These are phyloP conservation scores for Atta cephalotes DNA, from an alignment of 1,140 invertebrate genomes.

Conservation along the genomic window DNA sequence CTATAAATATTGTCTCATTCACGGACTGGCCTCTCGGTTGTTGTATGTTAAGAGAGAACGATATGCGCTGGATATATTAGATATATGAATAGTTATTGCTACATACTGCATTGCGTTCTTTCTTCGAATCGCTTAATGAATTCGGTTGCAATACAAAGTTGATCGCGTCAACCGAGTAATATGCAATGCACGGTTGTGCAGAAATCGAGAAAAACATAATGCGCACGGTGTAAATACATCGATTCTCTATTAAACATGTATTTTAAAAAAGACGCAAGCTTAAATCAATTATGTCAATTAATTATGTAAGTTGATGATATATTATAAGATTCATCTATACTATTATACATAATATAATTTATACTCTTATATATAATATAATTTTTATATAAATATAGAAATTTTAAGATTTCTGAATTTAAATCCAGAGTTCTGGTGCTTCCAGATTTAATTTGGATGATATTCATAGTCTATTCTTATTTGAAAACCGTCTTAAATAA, in stretches of 20 bases:
- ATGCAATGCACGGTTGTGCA: constrained; percentile 17
- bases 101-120: constrained; percentile 45
- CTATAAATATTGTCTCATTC: constrained; percentile 37
- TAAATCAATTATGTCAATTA: not conserved
- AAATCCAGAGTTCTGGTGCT: not conserved
- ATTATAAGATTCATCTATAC: not conserved
- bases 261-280: not conserved
- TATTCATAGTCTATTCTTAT: too few relatives aligned
- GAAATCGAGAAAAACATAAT: constrained; percentile 35
- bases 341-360: too few relatives aligned
- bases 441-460: not conserved
- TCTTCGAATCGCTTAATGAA: constrained; percentile 44
- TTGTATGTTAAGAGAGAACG: constrained; percentile 22
- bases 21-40: constrained; percentile 20
- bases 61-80: not conserved
- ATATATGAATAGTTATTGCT: constrained; percentile 37
- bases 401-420: not conserved
- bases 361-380: too few relatives aligned
- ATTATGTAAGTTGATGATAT: not conserved
- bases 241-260: not conserved
- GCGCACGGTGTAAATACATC: not conserved
- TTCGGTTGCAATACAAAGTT: constrained; percentile 37
- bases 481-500: too few relatives aligned
- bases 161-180: constrained; percentile 17
- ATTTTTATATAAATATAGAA: not conserved